Base-by-base conservation (phyloP, 2,888 invertebrate species). In the Pogonocherus hispidulus region DNA sequence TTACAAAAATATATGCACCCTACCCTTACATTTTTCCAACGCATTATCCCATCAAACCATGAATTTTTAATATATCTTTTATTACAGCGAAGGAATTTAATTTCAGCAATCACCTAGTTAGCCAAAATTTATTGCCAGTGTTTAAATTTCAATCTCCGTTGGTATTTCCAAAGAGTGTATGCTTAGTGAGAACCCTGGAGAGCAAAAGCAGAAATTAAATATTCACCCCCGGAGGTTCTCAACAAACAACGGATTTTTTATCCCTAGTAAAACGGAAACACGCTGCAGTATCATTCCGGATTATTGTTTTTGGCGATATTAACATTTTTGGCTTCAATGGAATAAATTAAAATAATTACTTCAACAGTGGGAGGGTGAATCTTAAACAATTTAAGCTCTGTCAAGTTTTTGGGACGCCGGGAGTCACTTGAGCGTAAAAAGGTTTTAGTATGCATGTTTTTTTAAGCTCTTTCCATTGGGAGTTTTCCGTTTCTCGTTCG, bases 271-370 rank as follows among this genome's bases (percentile, higher is more conserved):
- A 46, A 23, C 46, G 47, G 47, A 57, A 57, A 37, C 14, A 47
- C 59, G 18, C 47, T n/a, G 44, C 18, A 19, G 59, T 59, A 49
- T 59, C 46, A 35, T 59, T 59, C n/a, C 19, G 32, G 59, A 46
- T 59, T 59, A 59, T 59, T 59, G 59, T 59, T 59, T 32, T 47
- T 27, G 9, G 35, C 32, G 47, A 59, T 59, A 59, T 59, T 59
- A 47, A 47, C 59, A 59, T 59, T 59, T 57, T 59, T 47, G 23
- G 32, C 47, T 47, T 59, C 59, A 47, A 47, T 27, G 59, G 59
- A 59, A 59, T 59, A 59, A 59, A 59, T 54, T 54, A 54, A 54
- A 47, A 54, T 16, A 54, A 54, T 59, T 27, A 47, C 27, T 27
- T 46, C 18, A 47, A 9, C 47, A 9, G 37, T 2, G 44, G 18